Conservation (phyloP, 2,888 invertebrate species). For the Encarsia formosa region DNA sequence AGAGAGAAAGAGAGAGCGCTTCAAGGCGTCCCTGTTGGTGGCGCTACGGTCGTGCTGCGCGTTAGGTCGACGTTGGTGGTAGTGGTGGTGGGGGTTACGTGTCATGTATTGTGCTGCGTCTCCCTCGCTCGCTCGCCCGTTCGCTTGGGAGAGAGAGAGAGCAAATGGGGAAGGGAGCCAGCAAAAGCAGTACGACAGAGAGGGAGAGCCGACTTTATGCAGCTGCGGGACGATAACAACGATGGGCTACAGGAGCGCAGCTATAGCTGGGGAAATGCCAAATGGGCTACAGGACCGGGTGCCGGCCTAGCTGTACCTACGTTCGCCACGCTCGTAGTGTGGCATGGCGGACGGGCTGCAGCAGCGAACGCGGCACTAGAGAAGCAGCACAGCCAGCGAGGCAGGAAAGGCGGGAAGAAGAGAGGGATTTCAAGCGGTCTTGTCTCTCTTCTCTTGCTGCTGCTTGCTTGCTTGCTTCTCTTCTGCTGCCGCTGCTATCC, state of each 20-base stretch:
- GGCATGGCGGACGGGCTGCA: constrained; percentile 48
- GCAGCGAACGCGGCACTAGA: constrained; percentile 29
- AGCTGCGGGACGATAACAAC: constrained; percentile 55
- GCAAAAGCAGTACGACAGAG: constrained; percentile 32
- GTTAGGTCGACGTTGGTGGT: constrained; percentile 4
- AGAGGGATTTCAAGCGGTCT: constrained; percentile 47
- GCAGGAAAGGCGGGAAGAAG: constrained; percentile 41
- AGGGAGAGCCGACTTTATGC: constrained; percentile 53
- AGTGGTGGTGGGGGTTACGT: constrained; percentile 28
- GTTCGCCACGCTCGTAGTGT: constrained; percentile 45
- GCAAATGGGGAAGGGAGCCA: constrained; percentile 12
- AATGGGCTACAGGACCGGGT: constrained; percentile 52
- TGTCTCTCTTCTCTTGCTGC: constrained; percentile 43
- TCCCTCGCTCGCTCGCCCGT: not conserved
- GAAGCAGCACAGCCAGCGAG: constrained; percentile 28
- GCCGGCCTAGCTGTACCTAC: constrained; percentile 33
- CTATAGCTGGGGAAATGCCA: constrained; percentile 53
- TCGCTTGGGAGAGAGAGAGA: constrained; percentile 21
- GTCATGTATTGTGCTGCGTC: constrained; percentile 24
- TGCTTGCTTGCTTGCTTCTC: constrained; percentile 24
- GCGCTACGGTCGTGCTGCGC: constrained; percentile 28
- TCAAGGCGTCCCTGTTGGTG: constrained; percentile 32
- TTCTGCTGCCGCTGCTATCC: constrained; percentile 24
- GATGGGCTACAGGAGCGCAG: constrained; percentile 54
- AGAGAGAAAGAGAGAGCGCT: constrained; percentile 18